Base-by-base conservation (phyloP, 2,797 vertebrate genomes). In the Podarcis lilfordi region DNA sequence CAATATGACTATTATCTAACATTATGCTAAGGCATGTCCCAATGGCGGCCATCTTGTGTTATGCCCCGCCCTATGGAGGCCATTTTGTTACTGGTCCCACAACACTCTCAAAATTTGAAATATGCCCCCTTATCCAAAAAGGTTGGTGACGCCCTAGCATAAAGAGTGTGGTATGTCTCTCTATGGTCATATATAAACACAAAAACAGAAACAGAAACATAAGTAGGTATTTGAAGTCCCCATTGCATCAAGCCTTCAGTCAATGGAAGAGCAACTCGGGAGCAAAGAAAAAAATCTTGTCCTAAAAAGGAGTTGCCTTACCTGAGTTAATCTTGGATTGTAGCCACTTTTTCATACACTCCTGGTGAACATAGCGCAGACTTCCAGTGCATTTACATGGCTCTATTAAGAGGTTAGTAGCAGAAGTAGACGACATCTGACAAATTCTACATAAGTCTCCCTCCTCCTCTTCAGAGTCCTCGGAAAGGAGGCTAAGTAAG, bases 261-360 rank as follows among this genome's bases (percentile, higher is more conserved):
- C 69, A 19, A 50, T 8, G 8, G 40, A 69, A 72, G 17, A 3
- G 68, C 45, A 72, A 55, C 11, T 74, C 69, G 59, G 13, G 45
- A 43, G 74, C 43, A 29, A 35, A 66, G 40, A 19, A n/a, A 68
- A 68, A 13, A 80, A n/a, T 59, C 15, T 32, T 1, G 0, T 32
- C 87, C 61, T 84, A 23, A 29, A 91, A 61, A 37, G 11, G 7
- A 76, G 90, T 72, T 85, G 59, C 75, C 95, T 96, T 96, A 99
- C 99, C 99, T 59, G 99, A 99, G 95, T 98, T 98, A 91, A 99
- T 99, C 97, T 99, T 99, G 61, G 99, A 98, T 90, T 97, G 97
- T 43, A 99, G 97, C 99, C 99, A 99, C 92, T 99, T 99, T 95
- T 99, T 99, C 97, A 99, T 99, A 95, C 99, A 99, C 21, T 99